Base-by-base conservation (phyloP, 92 coral and sea anemone genomes). In the Desmophyllum pertusum region DNA sequence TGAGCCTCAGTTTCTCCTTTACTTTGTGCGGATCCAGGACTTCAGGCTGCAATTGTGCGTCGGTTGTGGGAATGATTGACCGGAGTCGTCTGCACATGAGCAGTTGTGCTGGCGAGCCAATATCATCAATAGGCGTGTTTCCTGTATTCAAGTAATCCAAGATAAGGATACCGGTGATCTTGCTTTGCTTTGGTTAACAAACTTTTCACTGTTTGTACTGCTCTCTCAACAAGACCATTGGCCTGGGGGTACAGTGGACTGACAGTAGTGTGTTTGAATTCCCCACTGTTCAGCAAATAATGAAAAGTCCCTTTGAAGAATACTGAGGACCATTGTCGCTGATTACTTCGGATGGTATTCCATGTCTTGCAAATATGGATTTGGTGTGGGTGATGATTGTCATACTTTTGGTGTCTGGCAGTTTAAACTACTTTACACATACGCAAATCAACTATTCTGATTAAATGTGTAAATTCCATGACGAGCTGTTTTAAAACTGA, bases 271-370 rank as follows among this genome's bases (percentile, higher is more conserved):
- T 72, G 82, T 57, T 65, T 43, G 51, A 87, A 87, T 27, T 80
- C 79, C n/a, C 91, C 91, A 87, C 75, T 81, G 48, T 41, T 62
- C 31, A 29, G 90, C 82, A 59, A 87, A 74, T 51, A 53, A 39
- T 33, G 43, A 21, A 80, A 79, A 86, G 38, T 86, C 86, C n/a
- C 40, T 72, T 70, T 8, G 85, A 71, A 14, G 70, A 64, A 53
- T 59, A 88, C 59, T 82, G 83, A 30, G 83, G 91, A 3, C 87
- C 87, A 39, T 87, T 87, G 81, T 90, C 91, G 43, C 90, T 86
- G 77, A 75, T 83, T 55, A 90, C 86, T 50, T 74, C 88, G 6
- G 78, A 43, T 38, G 96, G 90, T 21, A 92, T 87, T n/a, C 93
- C 91, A 62, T 87, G 93, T 83, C 87, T 73, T 15, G 86, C 86